Percentiles rank a stretch among this genome's conserved stretches.
These are phyloP conservation scores for Larimichthys polyactis DNA, from an alignment of 2,113 vertebrate genomes.

Conservation along the genomic window DNA sequence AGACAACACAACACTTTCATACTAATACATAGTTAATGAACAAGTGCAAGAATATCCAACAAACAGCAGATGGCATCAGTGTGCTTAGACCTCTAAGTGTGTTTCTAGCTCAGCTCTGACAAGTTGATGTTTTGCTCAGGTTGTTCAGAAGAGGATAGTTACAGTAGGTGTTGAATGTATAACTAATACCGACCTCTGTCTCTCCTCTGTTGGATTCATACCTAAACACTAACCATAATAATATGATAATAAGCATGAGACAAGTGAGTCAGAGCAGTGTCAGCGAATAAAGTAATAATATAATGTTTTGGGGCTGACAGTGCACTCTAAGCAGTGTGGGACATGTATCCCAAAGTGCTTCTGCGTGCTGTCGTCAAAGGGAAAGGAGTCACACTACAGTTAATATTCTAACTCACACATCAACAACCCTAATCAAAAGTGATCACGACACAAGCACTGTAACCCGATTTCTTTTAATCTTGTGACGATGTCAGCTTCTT, in stretches of 20 bases:
- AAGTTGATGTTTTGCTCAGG: background rate
- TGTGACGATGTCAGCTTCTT: background rate
- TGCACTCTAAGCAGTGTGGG: background rate
- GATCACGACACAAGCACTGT: background rate
- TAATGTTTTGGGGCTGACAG: background rate
- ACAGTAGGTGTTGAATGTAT: slow-evolving; percentile 8
- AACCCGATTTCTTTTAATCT: slow-evolving; percentile 11
- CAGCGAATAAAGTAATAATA: background rate
- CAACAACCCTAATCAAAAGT: background rate
- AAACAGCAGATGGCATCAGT: slow-evolving; percentile 78
- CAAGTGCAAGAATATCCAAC: background rate
- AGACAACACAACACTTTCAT: background rate
- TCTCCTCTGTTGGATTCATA: slow-evolving; percentile 55
- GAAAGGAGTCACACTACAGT: background rate
- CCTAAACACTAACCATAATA: slow-evolving; percentile 31
- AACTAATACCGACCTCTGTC: slow-evolving; percentile 40
- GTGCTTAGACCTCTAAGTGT: slow-evolving; percentile 17
- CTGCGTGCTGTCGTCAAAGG: background rate
- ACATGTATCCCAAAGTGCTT: background rate
- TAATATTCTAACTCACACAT: slow-evolving; percentile 12
- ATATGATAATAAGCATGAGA: slow-evolving; percentile 9
- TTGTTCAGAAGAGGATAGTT: slow-evolving; percentile 5
- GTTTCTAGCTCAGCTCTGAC: slow-evolving; percentile 30
- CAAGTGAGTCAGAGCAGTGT: background rate
- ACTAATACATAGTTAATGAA: background rate